These are phyloP conservation scores for Diachasma alloeum DNA, from an alignment of 1,140 invertebrate genomes.

Conservation along the genomic window DNA sequence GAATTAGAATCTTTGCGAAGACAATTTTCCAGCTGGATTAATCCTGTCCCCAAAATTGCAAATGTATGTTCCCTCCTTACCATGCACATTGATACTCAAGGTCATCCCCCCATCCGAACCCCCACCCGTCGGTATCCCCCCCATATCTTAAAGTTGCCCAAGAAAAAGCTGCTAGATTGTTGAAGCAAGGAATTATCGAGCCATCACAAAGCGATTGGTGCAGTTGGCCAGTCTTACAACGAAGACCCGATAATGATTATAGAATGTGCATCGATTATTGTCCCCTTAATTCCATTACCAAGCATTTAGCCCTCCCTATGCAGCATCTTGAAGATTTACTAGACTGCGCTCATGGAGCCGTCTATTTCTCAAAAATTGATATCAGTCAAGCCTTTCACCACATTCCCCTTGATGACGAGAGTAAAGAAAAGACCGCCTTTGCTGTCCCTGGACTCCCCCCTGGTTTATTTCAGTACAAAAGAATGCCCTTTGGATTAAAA, in stretches of 20 bases:
- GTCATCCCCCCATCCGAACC: neutral
- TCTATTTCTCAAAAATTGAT: conserved; percentile 21
- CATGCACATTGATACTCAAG: conserved; percentile 26
- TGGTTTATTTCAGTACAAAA: conserved; percentile 13
- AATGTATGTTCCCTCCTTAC: neutral
- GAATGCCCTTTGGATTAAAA: conserved; percentile 19
- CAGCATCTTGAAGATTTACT: conserved; percentile 12
- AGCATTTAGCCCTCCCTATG: conserved; percentile 12
- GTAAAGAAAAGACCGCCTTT: conserved; percentile 19
- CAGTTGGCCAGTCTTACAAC: neutral
- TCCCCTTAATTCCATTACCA: conserved; percentile 8
- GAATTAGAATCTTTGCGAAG: neutral
- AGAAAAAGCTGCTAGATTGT: neutral
- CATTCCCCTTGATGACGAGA: neutral
- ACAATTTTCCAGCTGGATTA: neutral
- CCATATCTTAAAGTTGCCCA: neutral
- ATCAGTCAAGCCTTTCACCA: conserved; percentile 21
- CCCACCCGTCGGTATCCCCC: neutral
- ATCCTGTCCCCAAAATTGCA: neutral
- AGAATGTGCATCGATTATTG: conserved; percentile 20
- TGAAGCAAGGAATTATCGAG: neutral
- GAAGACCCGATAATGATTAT: neutral
- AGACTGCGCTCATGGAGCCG: neutral
- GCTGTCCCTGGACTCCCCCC: neutral
- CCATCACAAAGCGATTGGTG: neutral